Evolutionary conservation across 2,113 vertebrate species (phyloP), one percentile per base, ranked within the genome.

Genomic region (Trochalopteron elliotii): DNA sequence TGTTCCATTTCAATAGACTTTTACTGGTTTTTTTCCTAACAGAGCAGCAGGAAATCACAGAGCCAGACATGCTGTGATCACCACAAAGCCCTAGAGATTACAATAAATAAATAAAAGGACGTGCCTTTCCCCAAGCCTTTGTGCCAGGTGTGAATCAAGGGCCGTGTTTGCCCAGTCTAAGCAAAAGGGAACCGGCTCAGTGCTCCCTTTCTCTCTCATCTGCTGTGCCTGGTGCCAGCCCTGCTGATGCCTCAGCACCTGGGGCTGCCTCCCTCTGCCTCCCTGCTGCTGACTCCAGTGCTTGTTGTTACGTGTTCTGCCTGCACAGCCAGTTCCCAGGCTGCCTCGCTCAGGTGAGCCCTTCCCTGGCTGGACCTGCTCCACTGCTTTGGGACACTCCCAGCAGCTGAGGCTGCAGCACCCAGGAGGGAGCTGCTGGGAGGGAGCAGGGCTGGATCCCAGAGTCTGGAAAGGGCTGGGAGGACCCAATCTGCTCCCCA

Each of bases 281-380:
- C 33, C 17, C 67, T 28, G n/a, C 2, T 47, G 96, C 94, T 95
- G 93, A 95, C 96, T 95, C 49, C 61, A 65, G 85, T 81, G 96
- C 96, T 96, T 97, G 96, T 96, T 83, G 92, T 67, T 61, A 92
- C 94, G 86, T 71, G 96, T 95, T 89, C 20, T 94, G 93, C 96
- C 93, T 92, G 96, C 94, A 96, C 85, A 95, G 96, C 96, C 47
- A 96, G 96, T 96, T 97, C 92, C 90, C 92, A 87, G 90, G 12
- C 90, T 90, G 90, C 95, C 94, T 90, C 28, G 27, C 83, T 88
- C 87, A 44, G 75, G 37, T 60, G 87, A 96, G 83, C 90, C 27
- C 75, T 49, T 53, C 88, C 76, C 94, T 42, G 85, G 95, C 90
- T 37, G 53, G 94, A 97, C 96, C 96, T 96, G 96, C 94, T 97